Evolutionary conservation across 2,797 vertebrate genomes (phyloP).

Genomic region (Darevskia nairensis): DNA sequence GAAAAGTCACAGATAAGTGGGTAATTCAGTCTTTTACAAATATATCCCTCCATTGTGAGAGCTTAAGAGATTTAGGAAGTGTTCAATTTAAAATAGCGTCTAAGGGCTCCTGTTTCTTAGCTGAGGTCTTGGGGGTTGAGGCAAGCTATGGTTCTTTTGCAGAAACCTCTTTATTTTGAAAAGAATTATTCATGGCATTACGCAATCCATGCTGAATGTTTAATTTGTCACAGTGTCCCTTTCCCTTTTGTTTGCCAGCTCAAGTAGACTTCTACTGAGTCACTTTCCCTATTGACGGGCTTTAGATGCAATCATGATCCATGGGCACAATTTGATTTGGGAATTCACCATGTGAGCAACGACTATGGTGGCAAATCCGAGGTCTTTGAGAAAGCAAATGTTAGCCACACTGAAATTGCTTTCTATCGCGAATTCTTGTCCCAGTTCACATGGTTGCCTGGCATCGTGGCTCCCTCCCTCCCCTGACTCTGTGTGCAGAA

Average conservation of each 20-base stretch:
- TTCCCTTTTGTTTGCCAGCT: conserved; percentile 57
- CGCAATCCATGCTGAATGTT: conserved; percentile 63
- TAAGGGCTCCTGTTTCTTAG: conserved; percentile 33
- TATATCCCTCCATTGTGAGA: not conserved
- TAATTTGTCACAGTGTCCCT: conserved; percentile 66
- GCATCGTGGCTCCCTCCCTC: conserved; percentile 54
- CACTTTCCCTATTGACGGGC: conserved; percentile 44
- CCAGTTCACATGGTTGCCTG: conserved; percentile 55
- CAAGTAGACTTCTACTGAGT: conserved; percentile 45
- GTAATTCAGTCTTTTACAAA: not conserved
- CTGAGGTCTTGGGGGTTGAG: conserved; percentile 35
- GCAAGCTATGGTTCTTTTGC: conserved; percentile 42
- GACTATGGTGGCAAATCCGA: conserved; percentile 19
- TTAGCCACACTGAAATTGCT: conserved; percentile 46
- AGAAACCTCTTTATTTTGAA: conserved; percentile 59
- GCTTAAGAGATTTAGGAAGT: conserved; percentile 13
- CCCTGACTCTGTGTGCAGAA: conserved; percentile 45
- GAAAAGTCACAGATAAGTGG: not conserved
- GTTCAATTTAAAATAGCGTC: not conserved
- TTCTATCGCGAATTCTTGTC: conserved; percentile 63
- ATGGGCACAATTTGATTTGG: conserved; percentile 19
- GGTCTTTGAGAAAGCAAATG: conserved; percentile 40
- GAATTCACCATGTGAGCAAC: conserved; percentile 35
- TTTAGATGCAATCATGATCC: conserved; percentile 45
- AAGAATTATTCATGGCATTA: conserved; percentile 66